Evolutionary conservation across 2,888 invertebrate species (phyloP).

Genomic region (Sepioteuthis lessoniana): DNA sequence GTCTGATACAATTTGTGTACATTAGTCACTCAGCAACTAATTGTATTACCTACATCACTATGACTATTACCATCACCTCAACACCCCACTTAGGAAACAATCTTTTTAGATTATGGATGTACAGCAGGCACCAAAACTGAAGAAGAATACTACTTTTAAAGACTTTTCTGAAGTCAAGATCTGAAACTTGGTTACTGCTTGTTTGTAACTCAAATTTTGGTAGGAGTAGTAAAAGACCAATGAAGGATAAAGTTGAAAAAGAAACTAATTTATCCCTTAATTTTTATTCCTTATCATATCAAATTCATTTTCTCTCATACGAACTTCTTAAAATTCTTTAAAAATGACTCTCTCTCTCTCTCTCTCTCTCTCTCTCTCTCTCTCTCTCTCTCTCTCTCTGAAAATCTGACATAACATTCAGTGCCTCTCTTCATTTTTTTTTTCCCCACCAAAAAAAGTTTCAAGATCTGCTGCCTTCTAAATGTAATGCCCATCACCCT

Average conservation of each 20-base stretch:
- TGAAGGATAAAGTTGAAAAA: no score
- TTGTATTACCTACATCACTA: neutral
- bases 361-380: no score
- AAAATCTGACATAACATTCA: neutral
- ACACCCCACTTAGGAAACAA: neutral
- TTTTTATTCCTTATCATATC: no score
- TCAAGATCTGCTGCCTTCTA: neutral
- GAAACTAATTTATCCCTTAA: no score
- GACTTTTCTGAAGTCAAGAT: neutral
- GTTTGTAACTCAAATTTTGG: neutral
- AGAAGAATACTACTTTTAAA: neutral
- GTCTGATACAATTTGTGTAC: constrained; percentile 17
- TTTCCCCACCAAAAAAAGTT: neutral
- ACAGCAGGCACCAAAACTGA: neutral
- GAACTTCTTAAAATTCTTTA: no score
- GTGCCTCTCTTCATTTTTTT: neutral
- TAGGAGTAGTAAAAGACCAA: neutral
- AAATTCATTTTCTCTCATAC: no score
- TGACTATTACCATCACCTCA: neutral
- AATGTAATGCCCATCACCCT: neutral
- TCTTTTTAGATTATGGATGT: neutral
- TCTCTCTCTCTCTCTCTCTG: neutral
- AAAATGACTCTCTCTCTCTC: no score
- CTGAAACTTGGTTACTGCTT: neutral
- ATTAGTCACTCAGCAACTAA: neutral